Evolutionary conservation across 2,888 invertebrate species (phyloP).

Genomic region (Eubasilissa splendida): DNA sequence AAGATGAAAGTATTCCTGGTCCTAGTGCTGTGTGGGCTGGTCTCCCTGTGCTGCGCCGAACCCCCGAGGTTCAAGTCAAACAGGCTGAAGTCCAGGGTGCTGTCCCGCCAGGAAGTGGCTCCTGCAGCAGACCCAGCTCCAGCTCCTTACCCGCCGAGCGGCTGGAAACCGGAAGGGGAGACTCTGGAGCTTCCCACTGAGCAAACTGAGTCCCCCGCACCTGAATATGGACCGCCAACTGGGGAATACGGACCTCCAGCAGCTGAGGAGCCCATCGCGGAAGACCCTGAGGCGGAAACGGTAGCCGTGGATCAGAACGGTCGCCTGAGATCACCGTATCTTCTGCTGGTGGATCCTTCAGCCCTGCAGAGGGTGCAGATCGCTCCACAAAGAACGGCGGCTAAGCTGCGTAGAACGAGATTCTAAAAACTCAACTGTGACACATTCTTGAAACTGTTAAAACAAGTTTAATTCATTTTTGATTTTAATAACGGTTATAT

Average conservation of each 20-base stretch:
- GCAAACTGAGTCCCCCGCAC: constrained; percentile 25
- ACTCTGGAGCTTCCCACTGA: constrained; percentile 64
- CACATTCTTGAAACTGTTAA: too few relatives aligned
- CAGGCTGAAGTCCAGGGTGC: constrained; percentile 12
- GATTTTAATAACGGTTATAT: too few relatives aligned
- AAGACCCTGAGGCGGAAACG: constrained; percentile 25
- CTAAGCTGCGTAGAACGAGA: constrained; percentile 22
- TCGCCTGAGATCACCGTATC: constrained; percentile 36
- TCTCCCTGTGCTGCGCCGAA: constrained; percentile 40
- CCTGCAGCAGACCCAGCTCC: constrained; percentile 28
- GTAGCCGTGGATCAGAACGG: constrained; percentile 27
- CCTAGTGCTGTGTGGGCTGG: constrained; percentile 31
- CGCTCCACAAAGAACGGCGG: constrained; percentile 21
- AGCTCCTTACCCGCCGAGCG: constrained; percentile 62
- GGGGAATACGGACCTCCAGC: constrained; percentile 30
- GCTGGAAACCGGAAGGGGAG: constrained; percentile 68
- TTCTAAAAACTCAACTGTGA: constrained; percentile 11
- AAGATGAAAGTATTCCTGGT: constrained; percentile 50
- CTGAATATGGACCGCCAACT: constrained; percentile 43
- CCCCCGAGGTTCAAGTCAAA: constrained; percentile 41
- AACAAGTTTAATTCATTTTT: too few relatives aligned
- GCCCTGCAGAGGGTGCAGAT: constrained; percentile 23
- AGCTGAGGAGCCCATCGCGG: neutral
- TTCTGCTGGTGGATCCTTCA: constrained; percentile 32
- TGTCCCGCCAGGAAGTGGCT: constrained; percentile 35